These are phyloP conservation scores for Chromobotia macracanthus DNA, from an alignment of 2,797 vertebrate species.

Conservation along the genomic window DNA sequence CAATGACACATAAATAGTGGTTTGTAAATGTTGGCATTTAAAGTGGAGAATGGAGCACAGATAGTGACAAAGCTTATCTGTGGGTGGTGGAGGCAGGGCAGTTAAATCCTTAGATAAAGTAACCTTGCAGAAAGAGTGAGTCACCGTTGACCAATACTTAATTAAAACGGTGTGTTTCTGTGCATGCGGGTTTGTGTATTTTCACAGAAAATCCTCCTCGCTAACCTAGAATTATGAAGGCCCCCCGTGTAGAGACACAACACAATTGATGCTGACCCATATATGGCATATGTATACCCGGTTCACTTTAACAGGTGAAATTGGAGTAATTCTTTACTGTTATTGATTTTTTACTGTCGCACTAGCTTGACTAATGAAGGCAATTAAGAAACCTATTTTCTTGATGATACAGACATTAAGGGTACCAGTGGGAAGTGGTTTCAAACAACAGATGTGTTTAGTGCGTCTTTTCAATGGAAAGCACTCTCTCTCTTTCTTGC, in stretches of 20 bases:
- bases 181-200: conserved; percentile 8
- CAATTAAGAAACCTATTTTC: conserved; percentile 64
- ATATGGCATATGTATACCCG: conserved; percentile 53
- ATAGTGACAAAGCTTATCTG: conserved; percentile 56
- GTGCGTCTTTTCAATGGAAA: conserved; percentile 49
- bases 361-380: conserved; percentile 65
- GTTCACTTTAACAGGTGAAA: conserved; percentile 59
- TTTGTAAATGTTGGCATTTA: conserved; percentile 53
- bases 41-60: conserved; percentile 34
- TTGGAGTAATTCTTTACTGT: conserved; percentile 58
- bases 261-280: conserved; percentile 46
- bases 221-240: conserved; percentile 44
- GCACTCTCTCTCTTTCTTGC: conserved; percentile 3
- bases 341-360: conserved; percentile 67
- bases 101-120: conserved; percentile 51
- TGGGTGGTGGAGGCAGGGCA: conserved; percentile 40
- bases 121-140: conserved; percentile 42
- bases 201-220: conserved; percentile 9
- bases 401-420: conserved; percentile 68
- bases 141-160: conserved; percentile 49
- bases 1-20: conserved; percentile 50
- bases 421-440: conserved; percentile 61
- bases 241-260: conserved; percentile 35
- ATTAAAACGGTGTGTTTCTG: conserved; percentile 42
- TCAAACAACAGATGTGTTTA: conserved; percentile 63